Percentiles rank a stretch among this genome's conserved stretches.
These are phyloP conservation scores for Drosophila pruinosa DNA, from an alignment of 1,140 invertebrate species.

Conservation along the genomic window DNA sequence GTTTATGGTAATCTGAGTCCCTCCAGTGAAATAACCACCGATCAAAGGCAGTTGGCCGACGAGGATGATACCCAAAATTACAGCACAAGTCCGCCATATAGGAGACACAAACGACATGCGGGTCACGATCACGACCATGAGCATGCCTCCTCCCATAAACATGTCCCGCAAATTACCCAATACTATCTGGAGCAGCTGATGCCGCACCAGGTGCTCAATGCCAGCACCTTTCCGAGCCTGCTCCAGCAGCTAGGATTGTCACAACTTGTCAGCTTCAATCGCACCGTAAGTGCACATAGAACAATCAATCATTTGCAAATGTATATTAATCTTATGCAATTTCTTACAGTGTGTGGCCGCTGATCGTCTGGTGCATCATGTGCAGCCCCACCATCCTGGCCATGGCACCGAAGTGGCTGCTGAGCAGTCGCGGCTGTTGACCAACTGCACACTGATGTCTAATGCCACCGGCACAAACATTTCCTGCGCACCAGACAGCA, in stretches of 20 bases:
- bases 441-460: slow-evolving; percentile 35
- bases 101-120: slow-evolving; percentile 73
- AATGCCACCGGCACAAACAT: slow-evolving; percentile 33
- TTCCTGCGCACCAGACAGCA: slow-evolving; percentile 24
- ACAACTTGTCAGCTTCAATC: slow-evolving; percentile 84
- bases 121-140: slow-evolving; percentile 48
- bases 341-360: slow-evolving; percentile 48
- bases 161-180: slow-evolving; percentile 61
- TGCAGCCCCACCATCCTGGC: slow-evolving; percentile 56
- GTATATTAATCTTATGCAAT: slow-evolving; percentile 37
- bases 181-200: slow-evolving; percentile 84
- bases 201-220: slow-evolving; percentile 74
- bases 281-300: slow-evolving; percentile 82
- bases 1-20: slow-evolving; percentile 55
- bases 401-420: slow-evolving; percentile 43
- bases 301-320: neutral
- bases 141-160: slow-evolving; percentile 1
- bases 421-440: slow-evolving; percentile 19
- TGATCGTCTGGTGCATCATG: slow-evolving; percentile 66
- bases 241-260: slow-evolving; percentile 86
- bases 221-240: slow-evolving; percentile 85
- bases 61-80: slow-evolving; percentile 67
- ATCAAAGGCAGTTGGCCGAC: slow-evolving; percentile 57
- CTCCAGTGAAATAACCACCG: slow-evolving; percentile 74
- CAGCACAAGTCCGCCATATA: slow-evolving; percentile 65